Evolutionary conservation across 2,113 vertebrate genomes (phyloP).

Genomic region (Rattus norvegicus): GRCr8 NC_086019.1:227357001-227357500

Average conservation of each 20-base stretch:
- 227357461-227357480: conserved; percentile 60
- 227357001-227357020: neutral
- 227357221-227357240: neutral
- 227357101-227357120: neutral
- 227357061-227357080: neutral
- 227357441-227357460: conserved; percentile 59
- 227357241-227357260: neutral
- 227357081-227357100: neutral
- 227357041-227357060: neutral
- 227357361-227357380: conserved; percentile 31
- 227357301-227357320: neutral
- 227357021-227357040: neutral
- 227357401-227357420: conserved; percentile 54
- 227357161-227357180: neutral
- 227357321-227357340: neutral
- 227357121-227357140: neutral
- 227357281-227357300: neutral
- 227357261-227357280: neutral
- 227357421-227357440: conserved; percentile 33
- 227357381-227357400: neutral
- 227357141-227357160: neutral
- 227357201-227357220: neutral
- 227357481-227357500: conserved; percentile 9
- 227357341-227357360: neutral
- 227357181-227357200: neutral